These are phyloP conservation scores for Nesidiocoris tenuis DNA, from an alignment of 2,888 invertebrate species.

Conservation along the genomic window DNA sequence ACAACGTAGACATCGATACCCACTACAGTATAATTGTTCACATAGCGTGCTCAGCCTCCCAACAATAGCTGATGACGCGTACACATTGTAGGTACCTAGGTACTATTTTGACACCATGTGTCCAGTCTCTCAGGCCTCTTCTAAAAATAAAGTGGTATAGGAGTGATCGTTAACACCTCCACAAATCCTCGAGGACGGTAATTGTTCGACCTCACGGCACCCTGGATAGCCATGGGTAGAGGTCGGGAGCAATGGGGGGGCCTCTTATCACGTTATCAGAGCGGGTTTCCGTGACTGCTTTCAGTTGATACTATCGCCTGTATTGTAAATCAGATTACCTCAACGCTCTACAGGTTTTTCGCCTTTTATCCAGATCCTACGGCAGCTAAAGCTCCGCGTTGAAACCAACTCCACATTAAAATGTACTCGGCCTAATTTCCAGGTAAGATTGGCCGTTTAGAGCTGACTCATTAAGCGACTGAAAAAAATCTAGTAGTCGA, in stretches of 20 bases:
- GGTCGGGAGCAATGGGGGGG: neutral
- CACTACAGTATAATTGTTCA: too few relatives aligned
- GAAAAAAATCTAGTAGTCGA: too few relatives aligned
- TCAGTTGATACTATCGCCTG: constrained; percentile 7
- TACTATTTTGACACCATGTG: too few relatives aligned
- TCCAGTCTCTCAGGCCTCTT: neutral
- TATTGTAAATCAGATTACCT: constrained; percentile 24
- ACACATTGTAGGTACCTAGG: too few relatives aligned
- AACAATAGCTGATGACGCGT: too few relatives aligned
- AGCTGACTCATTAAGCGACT: too few relatives aligned
- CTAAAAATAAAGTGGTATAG: neutral
- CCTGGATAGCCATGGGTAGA: neutral
- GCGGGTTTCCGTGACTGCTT: neutral
- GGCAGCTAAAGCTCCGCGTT: neutral
- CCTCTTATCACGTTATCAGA: constrained; percentile 8
- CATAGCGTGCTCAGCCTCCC: too few relatives aligned
- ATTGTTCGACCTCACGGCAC: constrained; percentile 11
- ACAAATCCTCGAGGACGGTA: constrained; percentile 7
- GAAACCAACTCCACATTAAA: constrained; percentile 9
- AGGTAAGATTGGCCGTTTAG: too few relatives aligned
- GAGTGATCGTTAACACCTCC: constrained; percentile 12
- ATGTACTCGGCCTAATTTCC: constrained; percentile 1
- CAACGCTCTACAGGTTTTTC: constrained; percentile 20
- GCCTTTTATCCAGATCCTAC: neutral
- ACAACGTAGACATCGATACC: too few relatives aligned